Evolutionary conservation across 2,888 invertebrate genomes (phyloP), one percentile per base, ranked within the genome.

Genomic region (Papilio demoleus): DNA sequence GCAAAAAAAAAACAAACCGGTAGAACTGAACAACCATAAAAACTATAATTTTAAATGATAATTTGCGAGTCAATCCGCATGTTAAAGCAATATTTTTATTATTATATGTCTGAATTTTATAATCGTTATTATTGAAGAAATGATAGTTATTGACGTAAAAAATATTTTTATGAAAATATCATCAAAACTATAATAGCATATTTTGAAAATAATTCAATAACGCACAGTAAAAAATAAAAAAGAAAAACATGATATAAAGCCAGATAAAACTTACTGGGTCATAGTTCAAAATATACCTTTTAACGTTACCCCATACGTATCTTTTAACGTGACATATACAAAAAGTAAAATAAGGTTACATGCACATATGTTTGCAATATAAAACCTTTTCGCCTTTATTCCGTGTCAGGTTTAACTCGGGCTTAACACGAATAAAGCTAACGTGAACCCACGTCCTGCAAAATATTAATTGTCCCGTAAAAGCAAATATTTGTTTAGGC

Each of bases 401-500:
- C 17, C n/a, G 22, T 59, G 42, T 34, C 45, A 22, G 27, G 45
- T 59, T 66, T 47, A 9, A 34, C 36, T 59, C 24, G 9, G 17
- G 11, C 27, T 60, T 47, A 45, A 58, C 47, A 47, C 47, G 31
- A 61, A 61, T 61, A 61, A 67, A 50, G 67, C 24, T 50, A 38
- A 67, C 67, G 31, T 50, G 36, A 61, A 61, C 60, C 60, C 66
- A 53, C 19, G 38, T 67, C 61, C 56, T 58, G 58, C n/a, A 56
- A 61, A 67, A 63, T 67, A 56, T 68, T 63, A 68, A 62, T 63
- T 27, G 45, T 58, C 58, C 63, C 68, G 63, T 63, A 62, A 63
- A 63, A 56, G 63, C 58, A 68, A 68, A 64, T 50, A 64, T 68
- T 68, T 68, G 59, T 56, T 68, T 68, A 68, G 68, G 64, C 68